Evolutionary conservation across 2,888 invertebrate genomes (phyloP).

Genomic region (Allophyes oxyacanthae): DNA sequence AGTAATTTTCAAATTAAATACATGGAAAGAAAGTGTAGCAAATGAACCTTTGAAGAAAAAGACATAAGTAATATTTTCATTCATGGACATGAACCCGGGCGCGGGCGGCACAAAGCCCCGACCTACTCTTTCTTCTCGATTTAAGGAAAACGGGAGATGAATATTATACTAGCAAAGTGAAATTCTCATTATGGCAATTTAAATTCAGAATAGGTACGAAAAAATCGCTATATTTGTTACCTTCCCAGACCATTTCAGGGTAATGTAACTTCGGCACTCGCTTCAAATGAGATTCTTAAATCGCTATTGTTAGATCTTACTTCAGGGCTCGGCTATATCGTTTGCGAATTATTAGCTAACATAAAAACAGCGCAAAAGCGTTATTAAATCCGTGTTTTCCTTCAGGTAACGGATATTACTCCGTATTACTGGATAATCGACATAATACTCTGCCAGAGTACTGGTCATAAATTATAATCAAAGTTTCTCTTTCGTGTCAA

Average conservation of each 20-base stretch:
- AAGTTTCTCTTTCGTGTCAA: conserved; percentile 3
- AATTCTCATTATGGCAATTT: conserved; percentile 40
- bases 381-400: conserved; percentile 27
- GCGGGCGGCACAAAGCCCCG: neutral
- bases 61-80: too few relatives aligned
- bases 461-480: too few relatives aligned
- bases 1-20: conserved; percentile 11
- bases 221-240: conserved; percentile 22
- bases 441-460: conserved; percentile 2
- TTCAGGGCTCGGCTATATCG: conserved; percentile 39
- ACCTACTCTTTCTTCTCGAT: conserved; percentile 2
- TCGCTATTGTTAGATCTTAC: conserved; percentile 48
- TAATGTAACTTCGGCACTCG: conserved; percentile 48
- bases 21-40: neutral
- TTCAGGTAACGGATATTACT: conserved; percentile 30
- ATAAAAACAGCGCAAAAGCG: conserved; percentile 52
- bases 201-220: conserved; percentile 34
- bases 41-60: neutral
- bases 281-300: conserved; percentile 54
- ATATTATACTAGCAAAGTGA: conserved; percentile 50
- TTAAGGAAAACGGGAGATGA: conserved; percentile 30
- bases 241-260: conserved; percentile 44
- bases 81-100: neutral
- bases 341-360: conserved; percentile 55
- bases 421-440: conserved; percentile 19